phyloP scores from a whole-genome alignment of 2,113 vertebrate species.

The Rynchops niger region DNA sequence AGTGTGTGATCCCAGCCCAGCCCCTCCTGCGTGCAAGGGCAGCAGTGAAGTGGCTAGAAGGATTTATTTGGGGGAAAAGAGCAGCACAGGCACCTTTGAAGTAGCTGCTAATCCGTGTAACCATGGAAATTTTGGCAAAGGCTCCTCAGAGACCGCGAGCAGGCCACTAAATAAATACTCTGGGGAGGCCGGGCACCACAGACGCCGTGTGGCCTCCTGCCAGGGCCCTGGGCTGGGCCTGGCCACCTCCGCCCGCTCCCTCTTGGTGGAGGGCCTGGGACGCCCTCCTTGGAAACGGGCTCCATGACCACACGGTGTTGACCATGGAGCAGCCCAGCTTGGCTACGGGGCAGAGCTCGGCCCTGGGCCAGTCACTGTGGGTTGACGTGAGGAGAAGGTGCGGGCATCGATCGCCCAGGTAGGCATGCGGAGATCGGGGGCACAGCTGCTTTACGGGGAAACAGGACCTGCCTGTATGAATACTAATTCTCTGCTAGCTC shows the following conservation, averaged over 20 bases:
- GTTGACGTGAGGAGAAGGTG: too few species aligned
- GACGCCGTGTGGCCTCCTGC: not conserved
- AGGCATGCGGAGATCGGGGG: fast-evolving
- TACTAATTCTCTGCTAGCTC: not conserved
- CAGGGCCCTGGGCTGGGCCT: not conserved
- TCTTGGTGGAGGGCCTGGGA: not conserved
- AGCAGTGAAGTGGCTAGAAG: not conserved
- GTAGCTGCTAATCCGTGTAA: not conserved
- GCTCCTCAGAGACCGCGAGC: not conserved
- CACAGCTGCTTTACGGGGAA: not conserved
- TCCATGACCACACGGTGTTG: fast-evolving
- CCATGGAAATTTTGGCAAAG: not conserved
- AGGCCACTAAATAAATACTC: not conserved
- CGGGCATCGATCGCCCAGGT: fast-evolving
- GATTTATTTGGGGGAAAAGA: not conserved
- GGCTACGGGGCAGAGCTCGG: fast-evolving
- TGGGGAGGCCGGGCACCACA: fast-evolving
- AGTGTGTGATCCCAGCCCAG: fast-evolving
- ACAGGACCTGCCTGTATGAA: not conserved
- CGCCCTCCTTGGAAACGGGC: not conserved
- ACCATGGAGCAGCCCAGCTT: not conserved
- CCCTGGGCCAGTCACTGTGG: fast-evolving
- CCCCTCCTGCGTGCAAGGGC: not conserved
- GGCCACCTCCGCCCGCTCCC: fast-evolving
- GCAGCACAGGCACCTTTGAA: not conserved